Conservation (phyloP, 2,113 vertebrate species). For the Oncorhynchus kisutch region DNA sequence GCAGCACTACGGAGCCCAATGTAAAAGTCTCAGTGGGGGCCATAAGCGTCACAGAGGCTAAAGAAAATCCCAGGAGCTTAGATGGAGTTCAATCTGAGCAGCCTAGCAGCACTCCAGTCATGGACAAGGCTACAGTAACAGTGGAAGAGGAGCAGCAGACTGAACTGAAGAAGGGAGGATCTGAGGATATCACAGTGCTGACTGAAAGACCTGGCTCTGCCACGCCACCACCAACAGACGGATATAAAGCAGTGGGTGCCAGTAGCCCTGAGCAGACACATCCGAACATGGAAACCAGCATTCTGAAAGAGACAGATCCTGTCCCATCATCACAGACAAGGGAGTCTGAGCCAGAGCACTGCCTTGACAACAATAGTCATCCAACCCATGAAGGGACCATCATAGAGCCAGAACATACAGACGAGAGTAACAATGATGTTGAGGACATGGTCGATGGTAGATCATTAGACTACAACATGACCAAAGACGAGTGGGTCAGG, state of each 20-base stretch:
- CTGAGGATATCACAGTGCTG: slow-evolving; percentile 8
- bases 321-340: background rate
- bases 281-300: slow-evolving; percentile 4
- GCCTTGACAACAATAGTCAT: slow-evolving; percentile 12
- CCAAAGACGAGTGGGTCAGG: slow-evolving; percentile 35
- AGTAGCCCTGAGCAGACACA: slow-evolving; percentile 7
- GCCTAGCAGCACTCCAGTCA: slow-evolving; percentile 33
- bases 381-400: background rate
- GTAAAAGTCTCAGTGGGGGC: slow-evolving; percentile 40
- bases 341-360: background rate
- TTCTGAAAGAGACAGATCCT: background rate
- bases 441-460: slow-evolving; percentile 19
- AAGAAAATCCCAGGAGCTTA: slow-evolving; percentile 64
- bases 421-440: background rate
- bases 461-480: slow-evolving; percentile 29
- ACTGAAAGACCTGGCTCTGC: background rate
- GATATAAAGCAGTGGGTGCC: background rate
- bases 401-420: slow-evolving; percentile 4
- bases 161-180: slow-evolving; percentile 3
- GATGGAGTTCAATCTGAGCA: slow-evolving; percentile 44
- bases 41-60: slow-evolving; percentile 52
- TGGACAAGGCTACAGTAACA: slow-evolving; percentile 5
- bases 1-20: slow-evolving; percentile 30
- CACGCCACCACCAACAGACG: background rate
- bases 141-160: background rate